Base-by-base conservation (phyloP, 2,888 invertebrate species). In the Ornithoptera alexandrae region DNA sequence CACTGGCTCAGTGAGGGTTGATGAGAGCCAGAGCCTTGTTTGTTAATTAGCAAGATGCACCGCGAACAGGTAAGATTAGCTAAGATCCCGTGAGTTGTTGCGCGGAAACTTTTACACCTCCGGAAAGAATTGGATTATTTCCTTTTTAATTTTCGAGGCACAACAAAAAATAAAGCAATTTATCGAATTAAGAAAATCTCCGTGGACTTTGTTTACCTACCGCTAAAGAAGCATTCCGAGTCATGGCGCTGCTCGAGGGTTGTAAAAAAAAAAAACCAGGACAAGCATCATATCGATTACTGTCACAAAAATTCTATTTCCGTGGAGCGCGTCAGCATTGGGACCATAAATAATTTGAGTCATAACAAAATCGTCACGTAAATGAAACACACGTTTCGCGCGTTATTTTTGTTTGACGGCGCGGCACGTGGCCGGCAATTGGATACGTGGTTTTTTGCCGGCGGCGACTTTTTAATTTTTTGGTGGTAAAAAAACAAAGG, bases 301-400 rank as follows among this genome's bases (percentile, higher is more conserved):
- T 61, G 72, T 72, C 67, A 46, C 65, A 59, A 60, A 68, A 71
- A 72, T 39, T 78, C 79, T 80, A 82, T 81, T 81, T 79, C 71
- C 69, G 76, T 77, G 65, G 71, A 73, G 76, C 66, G 17, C 63
- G 58, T 53, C 70, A 57, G 60, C 67, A 36, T 60, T 24, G 46
- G 30, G 53, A 67, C 63, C 85, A 84, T 86, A 88, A 88, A 85
- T 87, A 88, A 89, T 88, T 81, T 84, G 73, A 81, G 85, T 89
- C 90, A 91, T 92, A 92, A 92, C 91, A 90, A 88, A 86, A 89
- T 91, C 89, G 84, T 90, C 92, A 90, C 90, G 89, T 87, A 89
- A 86, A 90, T 87, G 86, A 88, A 89, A 84, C 81, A 84, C 89
- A 90, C 89, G 86, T 90, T 89, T 82, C 60, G 64, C 63, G 68